phyloP scores from a whole-genome alignment of 2,797 vertebrate species.

The Clarias fuscus region DNA sequence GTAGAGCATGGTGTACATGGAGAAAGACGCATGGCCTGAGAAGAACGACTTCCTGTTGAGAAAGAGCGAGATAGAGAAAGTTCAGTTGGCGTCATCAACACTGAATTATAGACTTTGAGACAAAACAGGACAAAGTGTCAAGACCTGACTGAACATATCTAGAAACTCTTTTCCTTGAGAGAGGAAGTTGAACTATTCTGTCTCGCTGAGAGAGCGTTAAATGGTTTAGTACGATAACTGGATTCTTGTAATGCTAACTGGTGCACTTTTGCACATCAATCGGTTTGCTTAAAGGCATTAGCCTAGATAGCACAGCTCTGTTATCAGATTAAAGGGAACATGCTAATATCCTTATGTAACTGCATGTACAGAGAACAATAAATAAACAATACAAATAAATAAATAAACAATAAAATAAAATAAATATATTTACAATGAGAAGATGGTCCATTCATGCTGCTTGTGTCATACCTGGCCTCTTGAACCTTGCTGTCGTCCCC shows the following conservation, averaged over 20 bases:
- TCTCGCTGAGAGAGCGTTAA: not conserved
- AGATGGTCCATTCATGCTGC: not conserved
- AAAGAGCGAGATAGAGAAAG: not conserved
- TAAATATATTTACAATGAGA: not conserved
- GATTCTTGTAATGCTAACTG: not conserved
- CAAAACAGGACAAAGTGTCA: not conserved
- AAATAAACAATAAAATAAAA: too few relatives aligned
- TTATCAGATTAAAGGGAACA: not conserved
- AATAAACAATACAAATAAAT: too few relatives aligned
- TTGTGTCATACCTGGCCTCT: conserved; percentile 85
- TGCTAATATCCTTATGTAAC: conserved; percentile 31
- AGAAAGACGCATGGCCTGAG: conserved; percentile 96
- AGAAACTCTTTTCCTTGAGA: not conserved
- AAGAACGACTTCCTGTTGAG: conserved; percentile 93
- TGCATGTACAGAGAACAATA: not conserved
- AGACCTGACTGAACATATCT: not conserved
- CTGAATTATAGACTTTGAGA: not conserved
- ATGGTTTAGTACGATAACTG: not conserved
- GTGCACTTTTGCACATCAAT: conserved; percentile 19
- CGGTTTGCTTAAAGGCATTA: conserved; percentile 21
- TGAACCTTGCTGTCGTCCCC: conserved; percentile 84
- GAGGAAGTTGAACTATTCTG: not conserved
- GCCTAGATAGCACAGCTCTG: conserved; percentile 25
- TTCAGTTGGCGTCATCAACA: not conserved
- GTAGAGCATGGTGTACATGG: conserved; percentile 98